phyloP scores from a whole-genome alignment of 2,888 invertebrate genomes.

The Macaria notata region DNA sequence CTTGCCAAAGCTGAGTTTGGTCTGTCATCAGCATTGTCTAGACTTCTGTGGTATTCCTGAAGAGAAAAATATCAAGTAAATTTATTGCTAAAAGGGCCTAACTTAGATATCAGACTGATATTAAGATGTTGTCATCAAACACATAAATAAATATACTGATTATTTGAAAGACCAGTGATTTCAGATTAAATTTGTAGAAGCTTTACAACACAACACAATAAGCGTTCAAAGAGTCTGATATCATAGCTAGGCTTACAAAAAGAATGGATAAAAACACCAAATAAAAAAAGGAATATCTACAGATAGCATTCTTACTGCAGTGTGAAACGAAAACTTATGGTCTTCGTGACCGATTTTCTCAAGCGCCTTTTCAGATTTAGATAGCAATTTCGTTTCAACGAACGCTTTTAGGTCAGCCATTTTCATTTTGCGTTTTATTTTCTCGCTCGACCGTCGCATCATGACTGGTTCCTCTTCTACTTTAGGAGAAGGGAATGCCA shows the following conservation, averaged over 20 bases:
- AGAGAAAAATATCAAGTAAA: constrained; percentile 3
- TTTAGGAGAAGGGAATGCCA: constrained; percentile 57
- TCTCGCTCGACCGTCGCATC: constrained; percentile 88
- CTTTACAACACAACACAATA: constrained; percentile 1
- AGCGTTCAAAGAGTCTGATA: constrained; percentile 7
- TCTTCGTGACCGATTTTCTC: constrained; percentile 94
- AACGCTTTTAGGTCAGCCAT: constrained; percentile 96
- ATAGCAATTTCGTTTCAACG: constrained; percentile 94
- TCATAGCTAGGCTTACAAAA: background rate
- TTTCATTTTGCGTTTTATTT: constrained; percentile 92
- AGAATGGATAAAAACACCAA: constrained; percentile 19
- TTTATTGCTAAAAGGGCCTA: constrained; percentile 7
- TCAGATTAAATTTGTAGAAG: background rate
- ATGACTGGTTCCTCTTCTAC: constrained; percentile 67
- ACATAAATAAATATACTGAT: too few relatives aligned
- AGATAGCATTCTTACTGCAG: constrained; percentile 85
- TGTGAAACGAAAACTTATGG: constrained; percentile 80
- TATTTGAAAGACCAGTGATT: too few relatives aligned
- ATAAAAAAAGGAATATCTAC: constrained; percentile 66
- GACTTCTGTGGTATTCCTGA: constrained; percentile 91
- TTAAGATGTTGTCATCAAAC: too few relatives aligned
- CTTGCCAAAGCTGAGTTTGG: constrained; percentile 87
- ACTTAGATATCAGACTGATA: constrained; percentile 10
- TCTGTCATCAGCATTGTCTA: constrained; percentile 90
- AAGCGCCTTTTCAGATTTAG: constrained; percentile 94